These are phyloP conservation scores for Coleophora deauratella DNA, from an alignment of 2,888 invertebrate genomes.

Conservation along the genomic window DNA sequence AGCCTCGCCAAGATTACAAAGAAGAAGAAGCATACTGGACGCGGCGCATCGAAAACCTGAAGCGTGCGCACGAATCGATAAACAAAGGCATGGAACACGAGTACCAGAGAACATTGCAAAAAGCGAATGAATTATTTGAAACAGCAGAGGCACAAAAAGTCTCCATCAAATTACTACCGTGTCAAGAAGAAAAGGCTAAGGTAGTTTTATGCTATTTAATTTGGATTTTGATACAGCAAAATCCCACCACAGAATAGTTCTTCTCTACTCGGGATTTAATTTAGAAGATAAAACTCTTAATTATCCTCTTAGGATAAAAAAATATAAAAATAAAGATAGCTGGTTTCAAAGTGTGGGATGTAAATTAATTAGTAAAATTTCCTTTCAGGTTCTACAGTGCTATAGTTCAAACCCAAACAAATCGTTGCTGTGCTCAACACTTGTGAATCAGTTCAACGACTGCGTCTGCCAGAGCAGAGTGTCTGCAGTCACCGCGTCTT, in stretches of 20 bases:
- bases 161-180: slow-evolving; percentile 51
- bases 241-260: too few species aligned
- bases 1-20: slow-evolving; percentile 39
- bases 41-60: slow-evolving; percentile 54
- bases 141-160: slow-evolving; percentile 45
- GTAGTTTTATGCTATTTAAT: slow-evolving; percentile 22
- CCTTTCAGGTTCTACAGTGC: slow-evolving; percentile 56
- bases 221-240: too few species aligned
- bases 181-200: slow-evolving; percentile 64
- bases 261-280: too few species aligned
- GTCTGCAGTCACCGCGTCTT: slow-evolving; percentile 55
- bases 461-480: slow-evolving; percentile 67
- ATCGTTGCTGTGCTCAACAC: slow-evolving; percentile 59
- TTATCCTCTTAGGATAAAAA: too few species aligned
- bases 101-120: slow-evolving; percentile 59
- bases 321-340: too few species aligned
- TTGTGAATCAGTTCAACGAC: slow-evolving; percentile 69
- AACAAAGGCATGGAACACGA: slow-evolving; percentile 54
- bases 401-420: slow-evolving; percentile 59
- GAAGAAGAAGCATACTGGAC: slow-evolving; percentile 66
- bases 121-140: slow-evolving; percentile 50
- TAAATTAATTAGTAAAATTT: not conserved
- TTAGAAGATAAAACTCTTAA: too few species aligned
- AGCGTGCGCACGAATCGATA: slow-evolving; percentile 58
- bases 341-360: too few species aligned